Evolutionary conservation across 2,113 vertebrate species (phyloP), one percentile per base, ranked within the genome.

Genomic region (Sander vitreus): DNA sequence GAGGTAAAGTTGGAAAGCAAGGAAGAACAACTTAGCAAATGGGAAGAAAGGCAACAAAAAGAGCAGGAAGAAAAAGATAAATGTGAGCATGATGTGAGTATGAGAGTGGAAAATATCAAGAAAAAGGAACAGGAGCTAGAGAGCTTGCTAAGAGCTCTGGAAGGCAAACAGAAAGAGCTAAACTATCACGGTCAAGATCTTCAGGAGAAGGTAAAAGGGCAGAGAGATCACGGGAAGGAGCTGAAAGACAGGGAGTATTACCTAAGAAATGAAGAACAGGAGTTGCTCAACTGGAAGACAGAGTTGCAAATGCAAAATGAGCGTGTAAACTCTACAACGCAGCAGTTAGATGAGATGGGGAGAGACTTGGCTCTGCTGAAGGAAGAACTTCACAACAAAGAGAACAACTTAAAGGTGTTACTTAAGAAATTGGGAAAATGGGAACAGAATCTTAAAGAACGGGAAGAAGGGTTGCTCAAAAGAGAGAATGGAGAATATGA

Each of bases 201-300:
- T 1, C 87, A 90, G 67, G 88, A 76, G 76, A 94, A 94, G 73
- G 90, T 84, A 0, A 88, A 76, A 51, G 93, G 91, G 4, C 80
- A 94, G 39, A 90, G 90, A 55, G 87, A 91, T 45, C 91, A 94
- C 18, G 89, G 90, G 19, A 87, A 89, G 66, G 92, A 88, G 72
- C 78, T 95, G 12, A 90, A 91, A 33, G 91, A 93, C 14, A 83
- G 47, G 11, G 94, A 93, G 86, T 69, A 71, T 23, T 66, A 74
- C 69, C 23, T 89, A 0, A 89, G 81, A 6, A 84, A 70, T 0
- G 87, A 88, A 14, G 92, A 89, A 47, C 78, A 74, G 60, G 91
- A 85, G 81, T 0, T 93, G 70, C 70, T 91, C 47, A 63, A 30
- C 33, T 86, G 85, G 85, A 90, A 76, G 64, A 81, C 87, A 0